Evolutionary conservation across 2,113 vertebrate species (phyloP).

Genomic region (Cebus imitator): DNA sequence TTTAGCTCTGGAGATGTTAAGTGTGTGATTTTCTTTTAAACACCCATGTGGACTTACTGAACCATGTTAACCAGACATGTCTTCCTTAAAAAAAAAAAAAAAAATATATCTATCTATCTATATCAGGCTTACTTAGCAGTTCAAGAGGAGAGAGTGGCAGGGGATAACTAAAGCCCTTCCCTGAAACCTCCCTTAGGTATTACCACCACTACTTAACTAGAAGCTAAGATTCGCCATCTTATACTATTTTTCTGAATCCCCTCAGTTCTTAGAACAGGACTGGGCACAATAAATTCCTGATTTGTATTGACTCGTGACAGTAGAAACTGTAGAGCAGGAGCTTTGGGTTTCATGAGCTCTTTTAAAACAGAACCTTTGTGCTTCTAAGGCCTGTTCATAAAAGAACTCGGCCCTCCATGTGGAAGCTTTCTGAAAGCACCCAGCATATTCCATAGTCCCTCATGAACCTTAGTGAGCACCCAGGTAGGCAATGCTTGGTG

Average conservation of each 20-base stretch:
- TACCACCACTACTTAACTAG: neutral
- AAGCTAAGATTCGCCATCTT: neutral
- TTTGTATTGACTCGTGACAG: neutral
- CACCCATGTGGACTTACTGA: fast-evolving
- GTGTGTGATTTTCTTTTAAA: neutral
- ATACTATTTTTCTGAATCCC: neutral
- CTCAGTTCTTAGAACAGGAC: neutral
- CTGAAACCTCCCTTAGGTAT: neutral
- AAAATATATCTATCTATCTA: no score
- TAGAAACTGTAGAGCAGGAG: neutral
- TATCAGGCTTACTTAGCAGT: neutral
- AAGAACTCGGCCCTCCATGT: neutral
- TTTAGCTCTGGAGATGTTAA: neutral
- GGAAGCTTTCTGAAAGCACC: neutral
- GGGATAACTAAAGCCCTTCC: neutral
- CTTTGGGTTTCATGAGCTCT: neutral
- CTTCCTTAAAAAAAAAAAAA: neutral
- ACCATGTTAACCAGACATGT: neutral
- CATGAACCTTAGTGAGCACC: fast-evolving
- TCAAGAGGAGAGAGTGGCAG: neutral
- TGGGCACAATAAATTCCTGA: neutral
- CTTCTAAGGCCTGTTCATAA: neutral
- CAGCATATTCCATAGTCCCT: neutral
- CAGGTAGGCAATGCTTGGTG: neutral
- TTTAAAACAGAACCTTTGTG: neutral